phyloP scores from a whole-genome alignment of 2,113 vertebrate species.

The Callipepla squamata region DNA sequence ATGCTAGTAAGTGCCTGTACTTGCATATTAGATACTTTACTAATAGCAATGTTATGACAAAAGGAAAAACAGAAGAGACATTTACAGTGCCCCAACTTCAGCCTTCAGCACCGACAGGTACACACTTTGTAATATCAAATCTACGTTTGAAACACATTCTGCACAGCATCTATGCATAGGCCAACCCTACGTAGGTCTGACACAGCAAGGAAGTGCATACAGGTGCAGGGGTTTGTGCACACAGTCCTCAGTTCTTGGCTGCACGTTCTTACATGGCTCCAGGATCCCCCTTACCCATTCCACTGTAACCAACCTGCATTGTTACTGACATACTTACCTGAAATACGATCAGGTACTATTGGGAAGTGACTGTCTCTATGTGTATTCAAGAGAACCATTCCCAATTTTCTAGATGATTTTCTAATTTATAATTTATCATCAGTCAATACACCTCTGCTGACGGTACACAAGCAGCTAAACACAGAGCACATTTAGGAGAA shows the following conservation, averaged over 20 bases:
- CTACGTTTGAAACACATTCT: neutral
- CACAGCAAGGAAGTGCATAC: neutral
- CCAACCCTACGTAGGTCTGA: neutral
- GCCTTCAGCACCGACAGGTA: no score
- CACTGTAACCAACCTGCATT: neutral
- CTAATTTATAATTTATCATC: rapidly evolving
- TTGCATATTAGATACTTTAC: neutral
- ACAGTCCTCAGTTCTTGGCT: neutral
- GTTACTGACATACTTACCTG: neutral
- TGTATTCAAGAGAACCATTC: neutral
- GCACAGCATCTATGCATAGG: neutral
- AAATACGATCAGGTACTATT: neutral
- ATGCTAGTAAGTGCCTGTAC: neutral
- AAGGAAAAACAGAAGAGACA: rapidly evolving
- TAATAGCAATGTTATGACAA: rapidly evolving
- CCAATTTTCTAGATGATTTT: neutral
- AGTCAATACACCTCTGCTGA: neutral
- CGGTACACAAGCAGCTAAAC: neutral
- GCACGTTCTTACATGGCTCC: rapidly evolving
- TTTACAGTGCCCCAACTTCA: neutral
- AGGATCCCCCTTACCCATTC: neutral
- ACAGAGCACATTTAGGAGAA: neutral
- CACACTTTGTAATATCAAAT: neutral
- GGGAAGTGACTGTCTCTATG: no score
- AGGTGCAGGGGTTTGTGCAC: neutral